phyloP scores from a whole-genome alignment of 2,888 invertebrate species.

The Eurois occulta region DNA sequence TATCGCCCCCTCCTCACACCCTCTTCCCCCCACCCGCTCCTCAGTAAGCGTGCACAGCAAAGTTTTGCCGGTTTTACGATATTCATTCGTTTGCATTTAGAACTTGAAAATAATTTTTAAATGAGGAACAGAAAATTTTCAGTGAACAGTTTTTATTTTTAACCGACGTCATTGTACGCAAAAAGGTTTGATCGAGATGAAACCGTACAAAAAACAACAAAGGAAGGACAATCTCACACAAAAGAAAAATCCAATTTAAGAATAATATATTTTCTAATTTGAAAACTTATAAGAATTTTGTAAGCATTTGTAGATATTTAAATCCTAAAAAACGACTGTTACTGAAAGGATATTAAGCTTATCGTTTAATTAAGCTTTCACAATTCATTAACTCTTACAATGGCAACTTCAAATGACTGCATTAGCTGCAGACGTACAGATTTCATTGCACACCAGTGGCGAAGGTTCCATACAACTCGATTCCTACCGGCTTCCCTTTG shows the following conservation, averaged over 20 bases:
- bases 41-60: conserved; percentile 64
- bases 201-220: conserved; percentile 46
- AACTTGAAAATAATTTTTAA: conserved; percentile 63
- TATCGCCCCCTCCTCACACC: conserved; percentile 73
- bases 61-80: conserved; percentile 73
- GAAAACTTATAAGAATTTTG: background rate
- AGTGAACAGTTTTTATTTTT: conserved; percentile 53
- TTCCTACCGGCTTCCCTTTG: too few species aligned
- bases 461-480: too few species aligned
- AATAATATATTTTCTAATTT: conserved; percentile 14
- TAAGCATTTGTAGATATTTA: background rate
- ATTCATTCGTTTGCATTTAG: conserved; percentile 71
- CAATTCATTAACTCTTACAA: conserved; percentile 22
- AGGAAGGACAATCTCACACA: conserved; percentile 36
- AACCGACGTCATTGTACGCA: conserved; percentile 42
- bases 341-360: background rate
- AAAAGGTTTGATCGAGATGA: conserved; percentile 40
- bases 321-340: background rate
- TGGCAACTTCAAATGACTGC: conserved; percentile 3
- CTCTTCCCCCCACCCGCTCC: conserved; percentile 51
- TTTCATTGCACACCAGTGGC: too few species aligned
- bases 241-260: conserved; percentile 34
- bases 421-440: background rate
- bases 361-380: conserved; percentile 24
- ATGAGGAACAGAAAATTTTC: conserved; percentile 63